Base-by-base conservation (phyloP, 2,797 vertebrate species). In the Podarcis lilfordi region DNA sequence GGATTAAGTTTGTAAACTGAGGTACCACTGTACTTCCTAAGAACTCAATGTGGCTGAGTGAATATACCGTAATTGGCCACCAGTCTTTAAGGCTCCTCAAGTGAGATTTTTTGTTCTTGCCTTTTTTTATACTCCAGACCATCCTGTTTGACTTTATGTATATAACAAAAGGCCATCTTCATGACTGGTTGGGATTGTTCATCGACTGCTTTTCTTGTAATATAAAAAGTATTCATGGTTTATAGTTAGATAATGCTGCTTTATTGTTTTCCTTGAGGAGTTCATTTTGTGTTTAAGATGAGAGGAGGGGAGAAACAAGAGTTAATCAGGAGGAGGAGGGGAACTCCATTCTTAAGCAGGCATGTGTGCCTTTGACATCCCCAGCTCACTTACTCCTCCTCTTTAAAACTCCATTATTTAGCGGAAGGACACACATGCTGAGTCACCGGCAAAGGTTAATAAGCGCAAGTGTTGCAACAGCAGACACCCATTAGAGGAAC, bases 371-470 rank as follows among this genome's bases (percentile, higher is more conserved):
- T 59, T 85, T 66, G 27, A 43, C 43, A 61, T 82, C 76, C 21
- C n/a, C n/a, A 80, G 80, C 82, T 84, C 84, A 64, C 43, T 82
- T 1, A 32, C 78, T 86, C 19, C 81, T 68, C 13, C 35, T 45
- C 61, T 80, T 80, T 85, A 90, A 89, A 86, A 19, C 78, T 66
- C 76, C 77, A 82, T 81, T 69, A 89, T 66, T 88, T 59, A 76
- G 68, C 35, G 5, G 89, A 50, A 90, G 50, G 71, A 88, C 82
- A 45, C 61, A 75, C 86, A 89, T 86, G 66, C 45, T 92, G 55
- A 75, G 81, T 87, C 88, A 78, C 87, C 86, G 72, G 81, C 71
- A 88, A 59, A 90, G 81, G 78, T 90, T 92, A 89, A 90, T 86
- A 86, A 86, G 61, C 74, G 85, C 45, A 83, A 92, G 83, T 25